Evolutionary conservation across 2,113 vertebrate species (phyloP).

Genomic region (Aptenodytes patagonicus): DNA sequence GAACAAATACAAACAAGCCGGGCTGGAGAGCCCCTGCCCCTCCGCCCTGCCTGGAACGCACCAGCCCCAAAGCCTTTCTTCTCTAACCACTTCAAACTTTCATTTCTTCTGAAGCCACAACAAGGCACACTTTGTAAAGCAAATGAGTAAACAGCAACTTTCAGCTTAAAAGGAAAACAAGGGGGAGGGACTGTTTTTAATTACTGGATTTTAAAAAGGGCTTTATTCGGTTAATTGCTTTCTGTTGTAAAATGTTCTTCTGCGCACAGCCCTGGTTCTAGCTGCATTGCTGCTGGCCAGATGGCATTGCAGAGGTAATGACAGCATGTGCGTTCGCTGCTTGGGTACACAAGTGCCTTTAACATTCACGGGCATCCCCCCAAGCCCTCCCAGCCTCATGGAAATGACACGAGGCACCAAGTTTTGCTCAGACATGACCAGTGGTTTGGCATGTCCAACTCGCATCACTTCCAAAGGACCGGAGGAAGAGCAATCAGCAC

Average conservation of each 20-base stretch:
- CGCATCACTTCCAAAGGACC: not conserved
- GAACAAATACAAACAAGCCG: constrained; percentile 57
- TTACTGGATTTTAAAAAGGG: constrained; percentile 57
- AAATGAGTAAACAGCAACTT: constrained; percentile 67
- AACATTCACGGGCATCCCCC: not conserved
- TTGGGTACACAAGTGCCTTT: not conserved
- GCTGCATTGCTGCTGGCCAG: constrained; percentile 38
- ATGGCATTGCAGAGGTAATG: constrained; percentile 37
- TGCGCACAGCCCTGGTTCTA: not conserved
- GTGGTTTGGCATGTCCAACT: not conserved
- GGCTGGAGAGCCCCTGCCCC: constrained; percentile 55
- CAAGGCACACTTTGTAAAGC: constrained; percentile 70
- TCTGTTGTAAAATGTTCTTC: constrained; percentile 54
- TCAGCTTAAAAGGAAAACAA: constrained; percentile 64
- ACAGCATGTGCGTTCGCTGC: not conserved
- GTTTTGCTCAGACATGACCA: not conserved
- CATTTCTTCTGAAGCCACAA: constrained; percentile 69
- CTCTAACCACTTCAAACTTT: constrained; percentile 68
- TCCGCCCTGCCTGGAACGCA: constrained; percentile 52
- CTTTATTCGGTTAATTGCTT: constrained; percentile 67
- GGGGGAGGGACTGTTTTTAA: constrained; percentile 65
- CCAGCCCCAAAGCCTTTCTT: constrained; percentile 59
- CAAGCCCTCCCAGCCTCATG: not conserved
- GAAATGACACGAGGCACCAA: not conserved
- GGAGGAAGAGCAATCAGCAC: not conserved